Evolutionary conservation across 2,888 invertebrate genomes (phyloP), one percentile per base, ranked within the genome.

Genomic region (Polietes domitor): DNA sequence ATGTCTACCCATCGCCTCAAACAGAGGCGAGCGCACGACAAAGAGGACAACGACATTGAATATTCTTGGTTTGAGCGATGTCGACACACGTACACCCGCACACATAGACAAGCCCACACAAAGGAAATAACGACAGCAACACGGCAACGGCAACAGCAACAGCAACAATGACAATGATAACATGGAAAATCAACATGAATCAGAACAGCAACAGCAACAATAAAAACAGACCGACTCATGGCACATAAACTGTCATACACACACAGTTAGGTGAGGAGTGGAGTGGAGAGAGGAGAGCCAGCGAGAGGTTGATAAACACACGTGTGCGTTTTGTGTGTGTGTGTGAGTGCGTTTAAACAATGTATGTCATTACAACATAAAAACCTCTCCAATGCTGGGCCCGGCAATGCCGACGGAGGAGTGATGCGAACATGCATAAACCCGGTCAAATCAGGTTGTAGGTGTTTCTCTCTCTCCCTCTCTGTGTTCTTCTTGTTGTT

Each of bases 1-100:
- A 81, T 81, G 75, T 78, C 78, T 81, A 81, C 58, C 72, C 78
- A 68, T 43, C 75, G 71, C 71, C 84, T 24, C 68, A 68, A 81
- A 81, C 63, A 70, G 53, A 58, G 61, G 82, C 17, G 6, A 28
- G 5, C 26, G 26, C 26, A 73, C 32, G 55, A 63, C 75, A 81
- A 80, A 82, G 81, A 85, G 83, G 81, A 80, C 83, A 85, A 81
- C 83, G 85, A 83, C 83, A 83, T 85, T 81, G 81, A 83, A 83
- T 85, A 80, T 82, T 82, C 77, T 72, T 58, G 68, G 12, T 43
- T 41, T 55, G 43, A 77, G 63, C 47, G 70, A 61, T 73, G 68
- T 73, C 68, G 41, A 68, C 68, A 47, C 73, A 82, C 72, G 71
- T 2, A 63, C 65, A 43, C 21, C 43, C n/a, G 43, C 37, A 21